Percentiles rank a stretch among this genome's conserved stretches.
Conservation (phyloP, 2,113 vertebrate genomes). For the Lethenteron reissneri region DNA sequence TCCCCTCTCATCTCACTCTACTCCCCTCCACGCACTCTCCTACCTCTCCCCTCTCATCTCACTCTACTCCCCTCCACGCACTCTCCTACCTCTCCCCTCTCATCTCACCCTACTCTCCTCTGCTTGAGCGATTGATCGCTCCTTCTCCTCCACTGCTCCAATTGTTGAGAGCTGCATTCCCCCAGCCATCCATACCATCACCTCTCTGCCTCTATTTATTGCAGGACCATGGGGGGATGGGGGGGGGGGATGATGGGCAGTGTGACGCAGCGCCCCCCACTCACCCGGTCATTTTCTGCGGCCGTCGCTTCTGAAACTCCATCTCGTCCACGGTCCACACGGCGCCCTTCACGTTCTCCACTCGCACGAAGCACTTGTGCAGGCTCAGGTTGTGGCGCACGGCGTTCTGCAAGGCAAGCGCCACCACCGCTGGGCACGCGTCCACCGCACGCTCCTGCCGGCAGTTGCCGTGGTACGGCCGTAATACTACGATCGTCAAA, state of each 20-base stretch:
- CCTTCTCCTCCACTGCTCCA: background rate
- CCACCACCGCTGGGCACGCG: too few species aligned
- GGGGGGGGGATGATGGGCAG: background rate
- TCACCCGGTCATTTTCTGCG: slow-evolving; percentile 98
- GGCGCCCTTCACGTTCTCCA: slow-evolving; percentile 96
- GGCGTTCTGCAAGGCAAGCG: slow-evolving; percentile 40
- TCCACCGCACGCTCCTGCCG: too few species aligned
- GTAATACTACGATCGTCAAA: too few species aligned
- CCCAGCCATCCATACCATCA: background rate
- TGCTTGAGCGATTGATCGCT: too few species aligned
- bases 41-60: too few species aligned
- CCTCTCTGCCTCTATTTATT: background rate
- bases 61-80: too few species aligned
- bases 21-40: too few species aligned
- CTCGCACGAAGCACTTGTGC: slow-evolving; percentile 97
- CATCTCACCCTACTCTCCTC: too few species aligned
- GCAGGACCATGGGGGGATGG: too few species aligned
- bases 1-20: too few species aligned
- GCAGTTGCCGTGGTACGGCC: too few species aligned
- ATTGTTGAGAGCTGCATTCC: background rate
- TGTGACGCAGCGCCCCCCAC: slow-evolving; percentile 11
- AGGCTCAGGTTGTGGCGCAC: slow-evolving; percentile 98
- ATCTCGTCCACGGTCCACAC: slow-evolving; percentile 98
- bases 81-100: too few species aligned
- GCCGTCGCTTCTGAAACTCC: slow-evolving; percentile 98